Percentiles rank a stretch among this genome's conserved stretches.
Conservation (phyloP, 2,797 vertebrate genomes). For the Megalops cyprinoides region DNA sequence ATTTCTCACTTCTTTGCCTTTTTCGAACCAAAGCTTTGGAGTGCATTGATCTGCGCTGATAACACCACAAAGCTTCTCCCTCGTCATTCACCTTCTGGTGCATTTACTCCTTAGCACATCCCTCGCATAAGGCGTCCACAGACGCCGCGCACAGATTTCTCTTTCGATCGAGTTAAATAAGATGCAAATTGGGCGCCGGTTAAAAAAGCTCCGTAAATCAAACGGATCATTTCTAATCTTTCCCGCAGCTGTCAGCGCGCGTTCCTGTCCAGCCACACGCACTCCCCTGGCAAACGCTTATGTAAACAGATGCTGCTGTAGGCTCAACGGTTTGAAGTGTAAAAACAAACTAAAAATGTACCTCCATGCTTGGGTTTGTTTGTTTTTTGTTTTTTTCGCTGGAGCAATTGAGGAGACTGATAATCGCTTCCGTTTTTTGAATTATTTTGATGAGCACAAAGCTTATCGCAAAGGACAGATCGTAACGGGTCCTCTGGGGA, state of each 20-base stretch:
- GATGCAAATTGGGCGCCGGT: not conserved
- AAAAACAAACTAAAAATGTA: constrained; percentile 1
- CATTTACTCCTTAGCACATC: too few species aligned
- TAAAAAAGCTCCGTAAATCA: not conserved
- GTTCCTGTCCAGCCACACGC: not conserved
- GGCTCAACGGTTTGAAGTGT: not conserved
- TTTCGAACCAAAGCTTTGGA: too few species aligned
- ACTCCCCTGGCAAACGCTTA: not conserved
- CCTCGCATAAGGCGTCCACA: not conserved
- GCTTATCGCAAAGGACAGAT: too few species aligned
- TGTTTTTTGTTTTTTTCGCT: not conserved
- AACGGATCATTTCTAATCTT: not conserved
- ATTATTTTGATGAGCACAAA: too few species aligned
- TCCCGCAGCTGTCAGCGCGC: not conserved
- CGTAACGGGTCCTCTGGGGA: too few species aligned
- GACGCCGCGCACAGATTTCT: not conserved
- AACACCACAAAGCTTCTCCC: too few species aligned
- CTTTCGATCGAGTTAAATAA: not conserved
- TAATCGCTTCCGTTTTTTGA: too few species aligned
- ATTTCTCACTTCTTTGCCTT: too few species aligned
- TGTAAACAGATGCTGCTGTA: not conserved
- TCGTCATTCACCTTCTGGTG: too few species aligned
- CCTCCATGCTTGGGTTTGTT: not conserved
- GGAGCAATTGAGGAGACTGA: not conserved
- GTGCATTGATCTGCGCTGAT: too few species aligned